These are phyloP conservation scores for Podarcis cretensis DNA, from an alignment of 2,113 vertebrate species.

Conservation along the genomic window DNA sequence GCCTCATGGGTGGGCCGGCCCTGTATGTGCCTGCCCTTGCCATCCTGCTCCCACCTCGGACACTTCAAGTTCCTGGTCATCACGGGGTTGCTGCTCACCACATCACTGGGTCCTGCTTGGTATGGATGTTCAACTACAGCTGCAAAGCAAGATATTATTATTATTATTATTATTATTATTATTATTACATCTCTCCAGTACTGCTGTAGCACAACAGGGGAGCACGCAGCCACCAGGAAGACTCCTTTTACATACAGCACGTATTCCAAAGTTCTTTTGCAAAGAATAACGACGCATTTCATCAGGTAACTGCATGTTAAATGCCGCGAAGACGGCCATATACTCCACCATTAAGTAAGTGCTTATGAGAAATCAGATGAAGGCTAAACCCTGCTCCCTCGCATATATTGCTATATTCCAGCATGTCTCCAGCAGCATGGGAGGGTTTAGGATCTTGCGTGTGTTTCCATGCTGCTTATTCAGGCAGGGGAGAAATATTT, in stretches of 20 bases:
- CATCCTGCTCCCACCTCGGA: no score
- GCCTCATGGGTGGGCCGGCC: no score
- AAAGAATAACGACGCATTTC: neutral
- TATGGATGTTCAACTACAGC: no score
- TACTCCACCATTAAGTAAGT: neutral
- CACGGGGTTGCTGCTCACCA: no score
- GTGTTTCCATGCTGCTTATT: neutral
- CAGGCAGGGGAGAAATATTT: neutral
- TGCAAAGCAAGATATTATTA: no score
- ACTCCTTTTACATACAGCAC: neutral
- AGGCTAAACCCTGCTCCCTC: neutral
- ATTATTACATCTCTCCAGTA: neutral
- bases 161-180: neutral
- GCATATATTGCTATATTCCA: neutral
- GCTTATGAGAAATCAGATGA: neutral
- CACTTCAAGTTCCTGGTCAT: no score
- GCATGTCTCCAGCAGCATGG: neutral
- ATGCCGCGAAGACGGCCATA: neutral
- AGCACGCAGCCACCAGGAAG: neutral
- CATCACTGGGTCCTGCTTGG: no score
- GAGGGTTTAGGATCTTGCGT: neutral
- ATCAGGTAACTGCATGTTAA: neutral
- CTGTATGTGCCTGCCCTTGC: no score
- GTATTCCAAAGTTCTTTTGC: neutral
- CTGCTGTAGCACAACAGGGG: neutral